Evolutionary conservation across 1,140 invertebrate species (phyloP).

Genomic region (Ips nitidus): DNA sequence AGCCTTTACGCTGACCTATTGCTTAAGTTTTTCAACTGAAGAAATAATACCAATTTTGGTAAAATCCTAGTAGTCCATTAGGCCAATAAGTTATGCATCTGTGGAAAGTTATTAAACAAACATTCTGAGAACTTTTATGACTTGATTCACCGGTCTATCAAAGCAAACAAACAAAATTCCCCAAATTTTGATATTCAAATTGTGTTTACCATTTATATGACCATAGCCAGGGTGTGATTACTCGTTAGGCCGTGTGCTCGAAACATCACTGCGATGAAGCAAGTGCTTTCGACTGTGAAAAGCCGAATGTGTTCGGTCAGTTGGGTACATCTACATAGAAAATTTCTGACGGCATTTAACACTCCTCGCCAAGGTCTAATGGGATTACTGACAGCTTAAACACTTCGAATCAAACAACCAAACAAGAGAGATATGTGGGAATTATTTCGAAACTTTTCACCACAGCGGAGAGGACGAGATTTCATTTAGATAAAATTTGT

Average conservation of each 20-base stretch:
- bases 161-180: slow-evolving; percentile 9
- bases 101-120: no score
- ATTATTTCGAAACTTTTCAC: slow-evolving; percentile 20
- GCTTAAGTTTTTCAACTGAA: no score
- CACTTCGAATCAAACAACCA: slow-evolving; percentile 23
- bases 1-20: no score
- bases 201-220: slow-evolving; percentile 31
- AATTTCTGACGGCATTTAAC: slow-evolving; percentile 35
- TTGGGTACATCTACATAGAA: slow-evolving; percentile 37
- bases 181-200: slow-evolving; percentile 41
- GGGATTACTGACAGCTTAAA: slow-evolving; percentile 28
- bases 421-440: slow-evolving; percentile 6
- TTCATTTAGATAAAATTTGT: neutral
- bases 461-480: neutral
- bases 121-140: no score
- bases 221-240: slow-evolving; percentile 24
- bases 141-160: neutral
- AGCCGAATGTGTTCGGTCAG: slow-evolving; percentile 36
- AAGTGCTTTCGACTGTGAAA: slow-evolving; percentile 32
- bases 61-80: no score
- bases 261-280: slow-evolving; percentile 31
- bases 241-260: slow-evolving; percentile 27
- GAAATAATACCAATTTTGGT: no score
- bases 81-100: no score
- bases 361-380: slow-evolving; percentile 25